Evolutionary conservation across 2,888 invertebrate species (phyloP), one percentile per base, ranked within the genome.

Genomic region (Dolomedes plantarius): DNA sequence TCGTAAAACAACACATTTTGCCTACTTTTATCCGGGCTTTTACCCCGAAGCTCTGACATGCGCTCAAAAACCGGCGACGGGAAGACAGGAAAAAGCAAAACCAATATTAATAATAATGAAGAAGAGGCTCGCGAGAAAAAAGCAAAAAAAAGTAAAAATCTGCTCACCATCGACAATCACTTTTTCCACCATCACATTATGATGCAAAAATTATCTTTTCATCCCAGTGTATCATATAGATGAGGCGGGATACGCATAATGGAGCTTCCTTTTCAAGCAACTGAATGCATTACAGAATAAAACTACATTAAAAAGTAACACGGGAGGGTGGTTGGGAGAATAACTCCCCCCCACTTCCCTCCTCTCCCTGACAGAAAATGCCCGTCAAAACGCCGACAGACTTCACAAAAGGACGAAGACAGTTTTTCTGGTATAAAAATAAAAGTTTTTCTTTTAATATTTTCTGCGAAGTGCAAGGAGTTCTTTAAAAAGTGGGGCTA

Each of bases 121-220:
- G n/a, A n/a, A 56, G 56, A 56, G n/a, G 7, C 11, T 56, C 56
- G 56, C 19, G 23, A n/a, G 5, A 23, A 23, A 56, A 56, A 23
- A 56, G 23, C 6, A 23, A 19, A 56, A 56, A 56, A 23, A 16
- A 23, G 23, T 23, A 6, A 56, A 56, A 56, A 23, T 3, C 2
- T 2, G 2, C 16, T 46, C 41, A 13, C 2, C 16, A 46, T 56
- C 56, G 5, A 2, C 56, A 23, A 56, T 56, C 56, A 56, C 56
- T 19, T 56, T 56, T 56, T 56, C 16, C n/a, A 41, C 23, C 1
- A n/a, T 5, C 19, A 56, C 23, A 56, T 56, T 56, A 56, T 56
- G 23, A 56, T 56, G 56, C 56, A 56, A 56, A 56, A 56, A 56
- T 56, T 23, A 56, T 23, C 56, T 56, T 56, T 56, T 56, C 56